Conservation (phyloP, 2,888 invertebrate genomes). For the Acleris laterana region DNA sequence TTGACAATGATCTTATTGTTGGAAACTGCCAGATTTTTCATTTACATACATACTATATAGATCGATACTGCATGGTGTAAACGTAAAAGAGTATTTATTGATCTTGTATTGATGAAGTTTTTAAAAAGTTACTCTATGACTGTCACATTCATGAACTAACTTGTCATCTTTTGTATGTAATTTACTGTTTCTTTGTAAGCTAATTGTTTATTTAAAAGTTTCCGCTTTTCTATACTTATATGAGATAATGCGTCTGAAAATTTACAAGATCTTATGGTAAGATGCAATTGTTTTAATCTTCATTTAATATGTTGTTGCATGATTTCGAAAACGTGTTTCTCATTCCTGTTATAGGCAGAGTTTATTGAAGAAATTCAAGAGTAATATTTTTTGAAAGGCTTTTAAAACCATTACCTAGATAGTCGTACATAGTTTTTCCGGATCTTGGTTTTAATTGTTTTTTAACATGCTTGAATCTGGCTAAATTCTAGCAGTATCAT, state of each 20-base stretch:
- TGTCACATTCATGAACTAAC: background rate
- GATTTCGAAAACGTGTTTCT: too few relatives aligned
- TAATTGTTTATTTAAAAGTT: background rate
- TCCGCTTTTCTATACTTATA: background rate
- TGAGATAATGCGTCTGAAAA: background rate
- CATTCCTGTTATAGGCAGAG: too few relatives aligned
- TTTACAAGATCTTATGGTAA: background rate
- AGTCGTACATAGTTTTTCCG: too few relatives aligned
- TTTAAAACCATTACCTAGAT: too few relatives aligned
- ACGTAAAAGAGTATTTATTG: background rate
- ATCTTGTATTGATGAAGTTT: too few relatives aligned
- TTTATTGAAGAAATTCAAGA: too few relatives aligned
- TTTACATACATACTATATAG: background rate
- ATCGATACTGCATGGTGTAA: background rate
- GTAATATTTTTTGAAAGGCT: too few relatives aligned
- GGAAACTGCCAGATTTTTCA: background rate
- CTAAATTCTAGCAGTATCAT: too few relatives aligned
- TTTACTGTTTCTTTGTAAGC: conserved; percentile 7
- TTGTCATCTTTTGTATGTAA: conserved; percentile 1
- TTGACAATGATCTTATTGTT: background rate
- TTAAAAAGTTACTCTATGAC: background rate
- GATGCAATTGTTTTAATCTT: background rate
- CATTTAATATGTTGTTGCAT: too few relatives aligned
- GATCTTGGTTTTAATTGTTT: too few relatives aligned
- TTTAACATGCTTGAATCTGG: too few relatives aligned